Evolutionary conservation across 2,888 invertebrate species (phyloP).

Genomic region (Timandra comae): DNA sequence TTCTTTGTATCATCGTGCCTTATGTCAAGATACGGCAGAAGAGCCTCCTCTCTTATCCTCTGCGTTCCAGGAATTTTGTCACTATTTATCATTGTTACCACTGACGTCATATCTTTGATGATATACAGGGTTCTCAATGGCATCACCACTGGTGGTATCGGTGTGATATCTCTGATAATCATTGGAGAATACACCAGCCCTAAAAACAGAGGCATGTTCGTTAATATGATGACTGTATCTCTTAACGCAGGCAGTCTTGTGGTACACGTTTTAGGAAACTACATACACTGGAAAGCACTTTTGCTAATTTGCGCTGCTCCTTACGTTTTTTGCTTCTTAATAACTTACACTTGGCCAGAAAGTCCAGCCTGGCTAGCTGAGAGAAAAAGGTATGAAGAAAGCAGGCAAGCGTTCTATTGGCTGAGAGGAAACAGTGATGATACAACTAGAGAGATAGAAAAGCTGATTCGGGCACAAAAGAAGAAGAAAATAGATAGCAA

Average conservation of each 20-base stretch:
- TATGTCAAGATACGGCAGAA: constrained; percentile 8
- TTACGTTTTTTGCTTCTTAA: constrained; percentile 9
- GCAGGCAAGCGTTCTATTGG: constrained; percentile 47
- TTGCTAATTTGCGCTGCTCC: too few relatives aligned
- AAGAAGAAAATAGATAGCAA: constrained; percentile 5
- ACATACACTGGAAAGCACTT: constrained; percentile 27
- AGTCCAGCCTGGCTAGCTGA: constrained; percentile 28
- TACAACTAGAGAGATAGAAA: constrained; percentile 39
- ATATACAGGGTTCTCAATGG: constrained; percentile 26
- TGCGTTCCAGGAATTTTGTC: constrained; percentile 20
- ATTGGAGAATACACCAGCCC: constrained; percentile 30
- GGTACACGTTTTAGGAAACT: constrained; percentile 25
- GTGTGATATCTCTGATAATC: constrained; percentile 23
- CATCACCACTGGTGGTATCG: constrained; percentile 16
- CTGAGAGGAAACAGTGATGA: constrained; percentile 61
- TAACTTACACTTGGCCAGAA: constrained; percentile 28
- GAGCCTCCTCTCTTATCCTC: constrained; percentile 3
- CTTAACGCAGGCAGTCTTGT: constrained; percentile 19
- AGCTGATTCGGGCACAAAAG: constrained; percentile 34
- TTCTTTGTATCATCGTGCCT: too few relatives aligned
- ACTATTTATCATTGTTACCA: constrained; percentile 24
- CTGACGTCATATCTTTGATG: constrained; percentile 23
- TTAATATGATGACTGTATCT: constrained; percentile 24
- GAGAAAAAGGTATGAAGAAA: constrained; percentile 15
- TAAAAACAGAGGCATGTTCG: constrained; percentile 25